phyloP scores from a whole-genome alignment of 2,113 vertebrate genomes.

The Charina bottae region DNA sequence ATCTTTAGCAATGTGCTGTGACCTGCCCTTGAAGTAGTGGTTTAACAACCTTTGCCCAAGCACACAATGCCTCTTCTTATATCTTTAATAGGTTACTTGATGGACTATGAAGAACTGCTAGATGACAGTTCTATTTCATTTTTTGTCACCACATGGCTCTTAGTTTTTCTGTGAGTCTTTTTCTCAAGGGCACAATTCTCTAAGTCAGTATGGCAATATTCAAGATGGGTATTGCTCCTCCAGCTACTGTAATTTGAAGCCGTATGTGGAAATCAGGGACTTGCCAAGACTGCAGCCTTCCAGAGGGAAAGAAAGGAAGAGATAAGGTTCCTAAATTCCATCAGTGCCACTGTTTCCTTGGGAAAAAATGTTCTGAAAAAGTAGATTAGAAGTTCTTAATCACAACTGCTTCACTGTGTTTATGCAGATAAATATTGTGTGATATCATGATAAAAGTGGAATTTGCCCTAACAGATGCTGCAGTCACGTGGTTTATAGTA shows the following conservation, averaged over 20 bases:
- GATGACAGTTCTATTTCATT: constrained; percentile 83
- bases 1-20: constrained; percentile 63
- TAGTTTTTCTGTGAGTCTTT: constrained; percentile 70
- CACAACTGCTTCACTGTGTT: background rate
- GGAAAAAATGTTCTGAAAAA: constrained; percentile 14
- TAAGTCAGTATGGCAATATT: constrained; percentile 74
- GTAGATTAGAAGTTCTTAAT: background rate
- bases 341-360: constrained; percentile 38
- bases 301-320: constrained; percentile 42
- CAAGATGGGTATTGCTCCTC: constrained; percentile 70
- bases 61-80: constrained; percentile 73
- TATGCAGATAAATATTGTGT: background rate
- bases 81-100: constrained; percentile 78
- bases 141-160: constrained; percentile 73
- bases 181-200: constrained; percentile 79
- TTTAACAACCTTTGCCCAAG: constrained; percentile 79
- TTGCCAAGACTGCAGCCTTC: constrained; percentile 62
- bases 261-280: constrained; percentile 49
- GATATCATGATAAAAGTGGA: constrained; percentile 35
- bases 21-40: constrained; percentile 75
- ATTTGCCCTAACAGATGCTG: background rate
- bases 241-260: constrained; percentile 61
- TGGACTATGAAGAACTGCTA: constrained; percentile 79
- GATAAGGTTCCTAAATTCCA: constrained; percentile 57
- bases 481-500: background rate